Evolutionary conservation across 1,140 invertebrate genomes (phyloP).

Genomic region (Zaprionus nigranus): DNA sequence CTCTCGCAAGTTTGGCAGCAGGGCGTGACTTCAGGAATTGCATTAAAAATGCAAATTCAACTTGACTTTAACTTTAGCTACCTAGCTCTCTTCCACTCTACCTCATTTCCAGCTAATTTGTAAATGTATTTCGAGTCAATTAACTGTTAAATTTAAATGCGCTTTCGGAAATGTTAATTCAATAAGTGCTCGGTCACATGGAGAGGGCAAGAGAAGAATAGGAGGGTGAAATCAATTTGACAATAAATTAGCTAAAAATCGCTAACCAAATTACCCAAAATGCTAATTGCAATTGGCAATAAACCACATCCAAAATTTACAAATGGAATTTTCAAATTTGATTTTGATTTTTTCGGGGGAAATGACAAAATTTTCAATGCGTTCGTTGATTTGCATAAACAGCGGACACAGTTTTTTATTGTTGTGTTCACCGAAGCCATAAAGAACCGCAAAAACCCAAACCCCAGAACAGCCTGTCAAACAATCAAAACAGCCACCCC

Average conservation of each 20-base stretch:
- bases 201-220: background rate
- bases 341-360: constrained; percentile 37
- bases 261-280: constrained; percentile 32
- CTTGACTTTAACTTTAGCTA: constrained; percentile 20
- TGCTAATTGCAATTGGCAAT: constrained; percentile 57
- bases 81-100: background rate
- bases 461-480: constrained; percentile 17
- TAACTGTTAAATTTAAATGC: constrained; percentile 33
- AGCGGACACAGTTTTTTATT: constrained; percentile 40
- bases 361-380: constrained; percentile 49
- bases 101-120: constrained; percentile 40
- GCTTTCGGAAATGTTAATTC: constrained; percentile 32
- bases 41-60: constrained; percentile 66
- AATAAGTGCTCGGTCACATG: constrained; percentile 22
- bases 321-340: constrained; percentile 32
- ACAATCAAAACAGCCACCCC: background rate
- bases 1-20: background rate
- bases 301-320: constrained; percentile 41
- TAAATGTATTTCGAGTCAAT: constrained; percentile 36
- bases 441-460: constrained; percentile 32
- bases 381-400: constrained; percentile 67
- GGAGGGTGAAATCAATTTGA: constrained; percentile 30
- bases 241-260: constrained; percentile 36
- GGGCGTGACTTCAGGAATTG: constrained; percentile 49
- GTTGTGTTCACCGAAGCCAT: constrained; percentile 20